phyloP scores from a whole-genome alignment of 2,113 vertebrate species.

The Edolisoma coerulescens region DNA sequence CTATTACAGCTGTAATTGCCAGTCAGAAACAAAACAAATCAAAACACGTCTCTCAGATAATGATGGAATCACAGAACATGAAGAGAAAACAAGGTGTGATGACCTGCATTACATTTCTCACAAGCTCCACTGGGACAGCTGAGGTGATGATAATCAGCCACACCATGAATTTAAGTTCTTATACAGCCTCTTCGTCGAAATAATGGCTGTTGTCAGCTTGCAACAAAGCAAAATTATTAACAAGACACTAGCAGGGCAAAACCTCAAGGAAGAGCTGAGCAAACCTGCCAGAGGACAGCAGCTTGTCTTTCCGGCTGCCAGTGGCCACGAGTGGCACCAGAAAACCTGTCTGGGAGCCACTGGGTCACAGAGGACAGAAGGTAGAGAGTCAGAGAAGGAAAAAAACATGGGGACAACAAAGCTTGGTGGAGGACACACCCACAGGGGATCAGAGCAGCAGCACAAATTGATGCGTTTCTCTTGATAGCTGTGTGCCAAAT shows the following conservation, averaged over 20 bases:
- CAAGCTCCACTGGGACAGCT: background rate
- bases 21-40: background rate
- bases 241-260: background rate
- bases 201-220: background rate
- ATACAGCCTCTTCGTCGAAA: background rate
- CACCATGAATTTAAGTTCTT: background rate
- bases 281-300: background rate
- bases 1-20: background rate
- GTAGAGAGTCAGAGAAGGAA: background rate
- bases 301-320: background rate
- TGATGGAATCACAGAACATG: background rate
- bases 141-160: background rate
- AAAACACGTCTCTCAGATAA: background rate
- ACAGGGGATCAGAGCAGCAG: background rate
- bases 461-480: background rate
- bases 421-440: background rate
- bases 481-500: background rate
- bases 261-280: background rate
- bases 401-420: background rate
- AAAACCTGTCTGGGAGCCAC: background rate
- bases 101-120: background rate
- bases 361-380: fast-evolving
- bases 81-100: background rate
- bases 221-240: background rate
- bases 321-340: fast-evolving